Evolutionary conservation across 2,797 vertebrate genomes (phyloP).

Genomic region (Sarcoramphus papa): DNA sequence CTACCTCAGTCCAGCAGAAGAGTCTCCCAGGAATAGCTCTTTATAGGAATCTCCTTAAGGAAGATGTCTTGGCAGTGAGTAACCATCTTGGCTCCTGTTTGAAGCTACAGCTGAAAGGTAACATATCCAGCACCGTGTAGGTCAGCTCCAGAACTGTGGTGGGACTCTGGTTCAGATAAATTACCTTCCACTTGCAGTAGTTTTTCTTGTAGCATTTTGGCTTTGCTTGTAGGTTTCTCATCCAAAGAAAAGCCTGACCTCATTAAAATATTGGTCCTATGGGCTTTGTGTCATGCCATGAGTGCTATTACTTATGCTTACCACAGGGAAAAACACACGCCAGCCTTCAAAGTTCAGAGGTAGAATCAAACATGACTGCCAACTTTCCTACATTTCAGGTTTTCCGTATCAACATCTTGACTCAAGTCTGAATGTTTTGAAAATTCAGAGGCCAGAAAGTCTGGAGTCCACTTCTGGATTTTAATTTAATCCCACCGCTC

Average conservation of each 20-base stretch:
- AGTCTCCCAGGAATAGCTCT: not conserved
- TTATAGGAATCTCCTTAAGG: not conserved
- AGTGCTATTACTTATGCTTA: not conserved
- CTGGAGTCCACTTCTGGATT: not conserved
- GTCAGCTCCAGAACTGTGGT: not conserved
- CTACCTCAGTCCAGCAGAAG: not conserved
- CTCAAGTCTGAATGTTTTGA: not conserved
- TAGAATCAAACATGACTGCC: not conserved
- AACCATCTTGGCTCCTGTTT: not conserved
- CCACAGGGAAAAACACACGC: not conserved
- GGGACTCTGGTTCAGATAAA: not conserved
- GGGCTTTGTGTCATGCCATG: not conserved
- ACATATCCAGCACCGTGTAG: not conserved
- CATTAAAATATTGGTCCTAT: not conserved
- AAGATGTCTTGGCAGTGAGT: not conserved
- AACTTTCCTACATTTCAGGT: not conserved
- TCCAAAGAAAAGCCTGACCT: conserved; percentile 20
- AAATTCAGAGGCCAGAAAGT: not conserved
- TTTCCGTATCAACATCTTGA: not conserved
- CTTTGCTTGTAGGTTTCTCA: not conserved
- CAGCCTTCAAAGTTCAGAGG: not conserved
- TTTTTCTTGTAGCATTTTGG: conserved; percentile 18
- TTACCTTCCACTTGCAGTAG: not conserved
- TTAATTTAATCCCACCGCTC: not conserved
- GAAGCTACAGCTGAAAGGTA: not conserved